These are phyloP conservation scores for Anomalospiza imberbis DNA, from an alignment of 2,797 vertebrate genomes.

Conservation along the genomic window DNA sequence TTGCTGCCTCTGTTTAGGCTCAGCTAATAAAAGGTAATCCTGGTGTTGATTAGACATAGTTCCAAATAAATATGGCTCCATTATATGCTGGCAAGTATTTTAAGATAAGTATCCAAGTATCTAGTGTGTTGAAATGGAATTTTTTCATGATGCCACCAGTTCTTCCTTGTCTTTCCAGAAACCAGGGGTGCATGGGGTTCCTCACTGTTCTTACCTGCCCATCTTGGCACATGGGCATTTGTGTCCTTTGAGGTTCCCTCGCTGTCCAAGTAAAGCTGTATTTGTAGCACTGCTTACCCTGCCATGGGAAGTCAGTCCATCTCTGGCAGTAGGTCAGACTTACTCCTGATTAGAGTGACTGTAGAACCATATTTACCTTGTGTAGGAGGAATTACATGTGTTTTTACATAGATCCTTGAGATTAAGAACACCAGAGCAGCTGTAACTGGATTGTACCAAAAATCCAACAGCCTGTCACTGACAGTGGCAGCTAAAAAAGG, in stretches of 20 bases:
- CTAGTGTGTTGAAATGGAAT: not conserved
- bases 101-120: not conserved
- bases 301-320: not conserved
- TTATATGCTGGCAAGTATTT: not conserved
- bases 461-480: not conserved
- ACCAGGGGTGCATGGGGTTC: not conserved
- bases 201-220: not conserved
- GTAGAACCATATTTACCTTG: not conserved
- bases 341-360: not conserved
- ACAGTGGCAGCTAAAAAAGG: not conserved
- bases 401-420: not conserved
- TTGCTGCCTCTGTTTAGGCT: not conserved
- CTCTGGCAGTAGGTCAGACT: not conserved
- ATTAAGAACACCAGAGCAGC: not conserved
- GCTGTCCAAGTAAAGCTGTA: not conserved
- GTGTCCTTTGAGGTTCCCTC: not conserved
- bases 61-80: not conserved
- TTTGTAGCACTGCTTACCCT: not conserved
- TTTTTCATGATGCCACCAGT: not conserved
- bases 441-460: not conserved
- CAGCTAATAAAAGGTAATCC: not conserved
- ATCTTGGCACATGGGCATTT: rapidly evolving
- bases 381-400: not conserved
- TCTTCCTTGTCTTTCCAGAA: not conserved
- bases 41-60: not conserved